These are phyloP conservation scores for Glaucopsyche alexis DNA, from an alignment of 2,888 invertebrate species.

Conservation along the genomic window DNA sequence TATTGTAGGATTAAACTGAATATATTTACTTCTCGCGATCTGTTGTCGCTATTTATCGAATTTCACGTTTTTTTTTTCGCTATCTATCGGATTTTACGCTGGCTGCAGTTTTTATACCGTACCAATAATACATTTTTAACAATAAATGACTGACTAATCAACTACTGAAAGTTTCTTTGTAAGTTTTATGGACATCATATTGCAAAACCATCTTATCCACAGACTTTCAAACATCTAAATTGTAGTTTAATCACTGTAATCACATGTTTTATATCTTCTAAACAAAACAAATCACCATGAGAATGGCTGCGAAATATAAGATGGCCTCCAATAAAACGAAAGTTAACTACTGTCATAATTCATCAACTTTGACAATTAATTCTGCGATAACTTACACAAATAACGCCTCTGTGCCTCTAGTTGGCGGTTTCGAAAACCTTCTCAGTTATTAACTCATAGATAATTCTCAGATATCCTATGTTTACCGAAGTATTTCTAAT, in stretches of 20 bases:
- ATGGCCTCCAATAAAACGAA: neutral
- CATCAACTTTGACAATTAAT: constrained; percentile 24
- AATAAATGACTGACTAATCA: too few species aligned
- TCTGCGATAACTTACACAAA: constrained; percentile 8
- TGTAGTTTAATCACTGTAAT: too few species aligned
- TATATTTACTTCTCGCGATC: neutral
- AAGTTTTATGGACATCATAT: too few species aligned
- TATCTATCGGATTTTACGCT: neutral
- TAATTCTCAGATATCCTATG: neutral
- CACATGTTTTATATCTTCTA: neutral
- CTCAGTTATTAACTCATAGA: neutral
- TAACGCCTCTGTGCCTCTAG: neutral
- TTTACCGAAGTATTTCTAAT: neutral
- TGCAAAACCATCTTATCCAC: too few species aligned
- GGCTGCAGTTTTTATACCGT: too few species aligned
- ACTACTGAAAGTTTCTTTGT: too few species aligned
- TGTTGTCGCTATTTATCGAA: neutral
- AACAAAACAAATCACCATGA: neutral
- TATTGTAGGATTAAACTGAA: constrained; percentile 8
- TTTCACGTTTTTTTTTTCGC: neutral
- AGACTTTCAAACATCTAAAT: too few species aligned
- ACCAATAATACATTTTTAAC: too few species aligned
- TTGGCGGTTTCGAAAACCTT: neutral
- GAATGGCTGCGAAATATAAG: constrained; percentile 6
- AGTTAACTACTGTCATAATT: constrained; percentile 2